Percentiles rank a stretch among this genome's conserved stretches.
Conservation (phyloP, 2,888 invertebrate genomes). For the Cerastoderma edule region DNA sequence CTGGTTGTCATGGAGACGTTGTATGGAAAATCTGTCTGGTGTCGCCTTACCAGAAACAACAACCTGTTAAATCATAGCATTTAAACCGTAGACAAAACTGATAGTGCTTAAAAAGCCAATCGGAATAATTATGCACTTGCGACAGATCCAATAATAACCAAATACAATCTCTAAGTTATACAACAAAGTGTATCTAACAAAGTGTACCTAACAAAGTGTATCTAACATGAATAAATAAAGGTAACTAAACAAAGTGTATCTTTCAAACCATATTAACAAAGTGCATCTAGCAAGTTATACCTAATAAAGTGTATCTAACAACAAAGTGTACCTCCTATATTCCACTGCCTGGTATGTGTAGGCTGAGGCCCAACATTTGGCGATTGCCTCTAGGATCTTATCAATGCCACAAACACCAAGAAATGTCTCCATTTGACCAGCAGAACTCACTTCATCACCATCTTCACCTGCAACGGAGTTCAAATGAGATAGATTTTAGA, state of each 20-base stretch:
- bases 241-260: too few relatives aligned
- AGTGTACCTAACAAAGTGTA: too few relatives aligned
- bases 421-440: slow-evolving; percentile 93
- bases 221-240: too few relatives aligned
- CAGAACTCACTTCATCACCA: slow-evolving; percentile 90
- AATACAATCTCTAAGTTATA: too few relatives aligned
- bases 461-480: slow-evolving; percentile 92
- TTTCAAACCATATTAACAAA: too few relatives aligned
- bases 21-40: slow-evolving; percentile 89
- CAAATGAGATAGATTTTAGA: too few relatives aligned
- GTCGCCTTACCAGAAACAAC: slow-evolving; percentile 92
- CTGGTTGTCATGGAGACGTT: slow-evolving; percentile 84
- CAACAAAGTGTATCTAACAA: too few relatives aligned
- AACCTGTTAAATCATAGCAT: too few relatives aligned
- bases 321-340: slow-evolving; percentile 91
- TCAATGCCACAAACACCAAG: slow-evolving; percentile 87
- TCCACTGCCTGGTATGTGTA: slow-evolving; percentile 90
- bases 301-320: too few relatives aligned
- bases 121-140: not conserved
- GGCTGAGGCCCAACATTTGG: slow-evolving; percentile 93
- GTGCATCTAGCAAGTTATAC: too few relatives aligned
- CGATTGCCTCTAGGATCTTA: slow-evolving; percentile 85
- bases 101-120: not conserved
- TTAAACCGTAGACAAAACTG: too few relatives aligned
- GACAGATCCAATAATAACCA: too few relatives aligned